A percentile compares a stretch with the other conserved stretches of the same genome.
Conservation (phyloP, 2,888 invertebrate genomes). For the Elmis aenea region DNA sequence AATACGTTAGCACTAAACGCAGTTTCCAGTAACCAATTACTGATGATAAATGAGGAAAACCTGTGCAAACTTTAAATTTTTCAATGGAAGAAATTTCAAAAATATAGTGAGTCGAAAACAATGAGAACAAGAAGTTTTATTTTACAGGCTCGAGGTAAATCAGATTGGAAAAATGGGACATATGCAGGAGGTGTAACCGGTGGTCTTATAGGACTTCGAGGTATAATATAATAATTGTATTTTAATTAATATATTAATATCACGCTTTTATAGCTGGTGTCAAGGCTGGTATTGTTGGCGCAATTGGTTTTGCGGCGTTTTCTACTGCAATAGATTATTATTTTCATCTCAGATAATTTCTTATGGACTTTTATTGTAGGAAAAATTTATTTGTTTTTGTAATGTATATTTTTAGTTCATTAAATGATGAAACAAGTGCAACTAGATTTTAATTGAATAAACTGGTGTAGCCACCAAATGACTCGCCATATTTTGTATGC, state of each 20-base stretch:
- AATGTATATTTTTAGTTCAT: too few species aligned
- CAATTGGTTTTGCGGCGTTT: conserved; percentile 96
- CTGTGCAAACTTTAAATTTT: too few species aligned
- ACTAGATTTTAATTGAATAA: too few species aligned
- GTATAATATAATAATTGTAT: conserved; percentile 40
- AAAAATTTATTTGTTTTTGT: too few species aligned
- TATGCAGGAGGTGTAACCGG: conserved; percentile 93
- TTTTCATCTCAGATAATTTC: conserved; percentile 61
- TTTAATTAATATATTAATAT: conserved; percentile 2
- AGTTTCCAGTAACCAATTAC: too few species aligned
- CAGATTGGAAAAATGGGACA: conserved; percentile 96
- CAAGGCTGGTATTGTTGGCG: conserved; percentile 89
- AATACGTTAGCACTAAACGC: too few species aligned
- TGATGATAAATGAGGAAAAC: too few species aligned
- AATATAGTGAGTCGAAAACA: conserved; percentile 1
- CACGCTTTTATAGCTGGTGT: conserved; percentile 71
- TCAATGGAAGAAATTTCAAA: conserved; percentile 9
- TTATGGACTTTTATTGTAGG: too few species aligned
- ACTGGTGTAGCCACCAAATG: too few species aligned
- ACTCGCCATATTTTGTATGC: too few species aligned
- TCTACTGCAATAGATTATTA: conserved; percentile 96
- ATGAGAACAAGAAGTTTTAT: neutral
- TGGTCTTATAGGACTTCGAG: conserved; percentile 81
- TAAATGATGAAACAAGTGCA: too few species aligned
- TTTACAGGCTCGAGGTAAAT: conserved; percentile 65